A percentile compares a stretch with the other conserved stretches of the same genome.
These are phyloP conservation scores for Cryptocheilus praepositus DNA, from an alignment of 2,888 invertebrate genomes.

Conservation along the genomic window DNA sequence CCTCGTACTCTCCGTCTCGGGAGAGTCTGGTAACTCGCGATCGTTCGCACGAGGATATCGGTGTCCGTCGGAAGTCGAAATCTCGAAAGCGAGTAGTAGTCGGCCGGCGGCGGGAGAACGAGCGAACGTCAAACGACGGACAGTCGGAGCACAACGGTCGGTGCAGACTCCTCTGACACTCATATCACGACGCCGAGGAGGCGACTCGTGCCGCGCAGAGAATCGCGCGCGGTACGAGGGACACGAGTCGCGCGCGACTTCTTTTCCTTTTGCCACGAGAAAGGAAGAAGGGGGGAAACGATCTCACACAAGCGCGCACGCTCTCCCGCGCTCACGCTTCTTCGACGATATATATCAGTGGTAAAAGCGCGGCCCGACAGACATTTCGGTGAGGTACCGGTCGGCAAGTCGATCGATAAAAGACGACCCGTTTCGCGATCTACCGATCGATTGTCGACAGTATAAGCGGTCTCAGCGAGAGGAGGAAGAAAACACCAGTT, in stretches of 20 bases:
- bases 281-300: slow-evolving; percentile 5
- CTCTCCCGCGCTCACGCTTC: slow-evolving; percentile 1
- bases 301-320: not conserved
- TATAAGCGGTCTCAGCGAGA: too few species aligned
- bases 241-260: slow-evolving; percentile 2
- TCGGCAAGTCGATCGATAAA: not conserved
- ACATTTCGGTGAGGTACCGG: slow-evolving; percentile 8
- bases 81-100: too few species aligned
- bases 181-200: too few species aligned
- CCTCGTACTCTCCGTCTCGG: not conserved
- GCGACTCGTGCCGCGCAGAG: too few species aligned
- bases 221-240: not conserved
- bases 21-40: not conserved
- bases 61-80: too few species aligned
- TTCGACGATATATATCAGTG: slow-evolving; percentile 6
- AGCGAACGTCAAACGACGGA: not conserved
- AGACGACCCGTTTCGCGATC: not conserved
- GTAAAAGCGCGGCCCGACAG: not conserved
- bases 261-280: not conserved
- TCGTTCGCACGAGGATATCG: not conserved
- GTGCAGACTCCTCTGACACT: not conserved
- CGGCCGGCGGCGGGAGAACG: too few species aligned
- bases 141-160: not conserved
- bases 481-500: not conserved
- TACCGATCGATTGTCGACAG: not conserved